Conservation (phyloP, 1,140 invertebrate species). For the Drosophila cardini region DNA sequence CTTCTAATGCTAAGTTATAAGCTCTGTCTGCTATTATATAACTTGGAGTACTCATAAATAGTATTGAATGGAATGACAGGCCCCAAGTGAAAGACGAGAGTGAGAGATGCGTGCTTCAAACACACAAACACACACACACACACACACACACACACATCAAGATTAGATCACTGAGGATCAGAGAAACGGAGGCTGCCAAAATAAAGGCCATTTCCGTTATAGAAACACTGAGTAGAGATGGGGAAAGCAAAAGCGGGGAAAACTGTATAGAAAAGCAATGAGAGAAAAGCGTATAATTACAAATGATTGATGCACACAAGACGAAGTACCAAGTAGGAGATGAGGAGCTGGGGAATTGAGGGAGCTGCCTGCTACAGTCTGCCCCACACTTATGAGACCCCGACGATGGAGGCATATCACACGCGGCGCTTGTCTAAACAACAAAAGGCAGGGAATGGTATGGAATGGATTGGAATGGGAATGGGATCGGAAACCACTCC, state of each 20-base stretch:
- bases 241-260: conserved; percentile 11
- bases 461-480: conserved; percentile 10
- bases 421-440: conserved; percentile 68
- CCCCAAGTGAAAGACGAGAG: conserved; percentile 33
- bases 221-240: conserved; percentile 21
- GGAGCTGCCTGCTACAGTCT: background rate
- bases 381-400: conserved; percentile 36
- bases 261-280: conserved; percentile 26
- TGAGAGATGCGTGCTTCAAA: conserved; percentile 17
- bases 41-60: conserved; percentile 53
- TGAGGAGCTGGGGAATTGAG: background rate
- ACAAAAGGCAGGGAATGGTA: conserved; percentile 25
- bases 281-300: conserved; percentile 69
- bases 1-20: background rate
- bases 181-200: conserved; percentile 41
- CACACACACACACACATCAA: conserved; percentile 33
- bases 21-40: conserved; percentile 11
- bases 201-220: conserved; percentile 71
- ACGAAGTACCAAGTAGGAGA: conserved; percentile 30
- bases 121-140: conserved; percentile 16
- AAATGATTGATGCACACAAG: conserved; percentile 73
- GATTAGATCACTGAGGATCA: conserved; percentile 64
- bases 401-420: conserved; percentile 70
- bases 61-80: conserved; percentile 32
- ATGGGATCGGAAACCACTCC: conserved; percentile 17